These are phyloP conservation scores for Ormyrus nitidulus DNA, from an alignment of 2,888 invertebrate genomes.

Conservation along the genomic window DNA sequence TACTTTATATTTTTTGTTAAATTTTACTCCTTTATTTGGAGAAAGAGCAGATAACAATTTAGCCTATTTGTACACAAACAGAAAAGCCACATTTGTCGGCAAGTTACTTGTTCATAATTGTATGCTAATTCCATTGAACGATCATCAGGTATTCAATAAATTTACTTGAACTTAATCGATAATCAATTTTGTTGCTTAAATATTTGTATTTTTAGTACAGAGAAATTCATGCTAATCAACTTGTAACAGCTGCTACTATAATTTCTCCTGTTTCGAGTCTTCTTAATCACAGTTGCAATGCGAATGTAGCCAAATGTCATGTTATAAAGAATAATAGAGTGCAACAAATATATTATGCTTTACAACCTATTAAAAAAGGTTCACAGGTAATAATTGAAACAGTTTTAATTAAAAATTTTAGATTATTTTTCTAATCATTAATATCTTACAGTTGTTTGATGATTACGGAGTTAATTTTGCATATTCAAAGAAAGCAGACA, in stretches of 20 bases:
- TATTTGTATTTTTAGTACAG: slow-evolving; percentile 30
- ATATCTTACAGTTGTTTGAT: slow-evolving; percentile 79
- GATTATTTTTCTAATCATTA: neutral
- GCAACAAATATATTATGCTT: slow-evolving; percentile 76
- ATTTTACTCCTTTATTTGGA: slow-evolving; percentile 79
- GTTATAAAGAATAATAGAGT: slow-evolving; percentile 67
- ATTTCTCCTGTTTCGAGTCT: slow-evolving; percentile 87
- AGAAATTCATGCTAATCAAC: too few species aligned
- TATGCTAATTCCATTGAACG: slow-evolving; percentile 90
- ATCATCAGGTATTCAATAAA: slow-evolving; percentile 77
- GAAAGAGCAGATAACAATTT: slow-evolving; percentile 64
- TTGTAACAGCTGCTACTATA: slow-evolving; percentile 79
- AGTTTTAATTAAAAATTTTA: neutral
- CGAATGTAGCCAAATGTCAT: slow-evolving; percentile 80
- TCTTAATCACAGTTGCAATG: slow-evolving; percentile 91
- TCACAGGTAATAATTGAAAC: slow-evolving; percentile 76
- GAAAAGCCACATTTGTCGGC: slow-evolving; percentile 77
- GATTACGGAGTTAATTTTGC: slow-evolving; percentile 91
- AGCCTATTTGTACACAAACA: slow-evolving; percentile 67
- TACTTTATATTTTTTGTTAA: slow-evolving; percentile 80
- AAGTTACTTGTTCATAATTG: slow-evolving; percentile 84
- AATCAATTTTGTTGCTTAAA: neutral
- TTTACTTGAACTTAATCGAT: slow-evolving; percentile 8
- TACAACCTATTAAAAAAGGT: slow-evolving; percentile 83
- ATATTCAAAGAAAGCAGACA: slow-evolving; percentile 77